Evolutionary conservation across 2,113 vertebrate species (phyloP).

Genomic region (Eira barbara): DNA sequence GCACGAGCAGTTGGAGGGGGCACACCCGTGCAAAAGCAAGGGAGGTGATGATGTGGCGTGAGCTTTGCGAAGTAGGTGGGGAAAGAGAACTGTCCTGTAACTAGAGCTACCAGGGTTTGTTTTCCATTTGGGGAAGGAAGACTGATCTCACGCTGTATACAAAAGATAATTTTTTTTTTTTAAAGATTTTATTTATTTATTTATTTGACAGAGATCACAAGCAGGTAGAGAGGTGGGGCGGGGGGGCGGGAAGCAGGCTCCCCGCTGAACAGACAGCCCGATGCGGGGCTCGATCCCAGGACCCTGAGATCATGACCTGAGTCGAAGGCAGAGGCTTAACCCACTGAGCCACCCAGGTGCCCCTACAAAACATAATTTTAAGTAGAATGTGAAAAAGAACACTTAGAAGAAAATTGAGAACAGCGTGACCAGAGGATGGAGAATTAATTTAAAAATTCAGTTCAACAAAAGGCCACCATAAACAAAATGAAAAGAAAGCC

Average conservation of each 20-base stretch:
- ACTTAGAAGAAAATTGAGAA: not conserved
- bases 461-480: not conserved
- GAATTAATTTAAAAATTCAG: not conserved
- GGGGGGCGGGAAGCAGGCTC: too few relatives aligned
- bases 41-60: not conserved
- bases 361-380: not conserved
- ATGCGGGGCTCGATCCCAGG: too few relatives aligned
- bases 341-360: too few relatives aligned
- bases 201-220: too few relatives aligned
- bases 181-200: too few relatives aligned
- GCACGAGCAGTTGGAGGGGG: fast-evolving
- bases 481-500: not conserved
- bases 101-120: not conserved
- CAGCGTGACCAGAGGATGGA: not conserved
- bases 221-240: too few relatives aligned
- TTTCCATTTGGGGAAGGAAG: not conserved
- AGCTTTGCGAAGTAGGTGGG: fast-evolving
- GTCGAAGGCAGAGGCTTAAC: too few relatives aligned
- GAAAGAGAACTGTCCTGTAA: not conserved
- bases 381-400: not conserved
- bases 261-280: too few relatives aligned
- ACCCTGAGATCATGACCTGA: too few relatives aligned
- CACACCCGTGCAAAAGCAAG: fast-evolving
- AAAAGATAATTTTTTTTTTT: not conserved
- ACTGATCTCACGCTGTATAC: not conserved